phyloP scores from a whole-genome alignment of 92 coral and sea anemone genomes.

The Actinernus sp. region DNA sequence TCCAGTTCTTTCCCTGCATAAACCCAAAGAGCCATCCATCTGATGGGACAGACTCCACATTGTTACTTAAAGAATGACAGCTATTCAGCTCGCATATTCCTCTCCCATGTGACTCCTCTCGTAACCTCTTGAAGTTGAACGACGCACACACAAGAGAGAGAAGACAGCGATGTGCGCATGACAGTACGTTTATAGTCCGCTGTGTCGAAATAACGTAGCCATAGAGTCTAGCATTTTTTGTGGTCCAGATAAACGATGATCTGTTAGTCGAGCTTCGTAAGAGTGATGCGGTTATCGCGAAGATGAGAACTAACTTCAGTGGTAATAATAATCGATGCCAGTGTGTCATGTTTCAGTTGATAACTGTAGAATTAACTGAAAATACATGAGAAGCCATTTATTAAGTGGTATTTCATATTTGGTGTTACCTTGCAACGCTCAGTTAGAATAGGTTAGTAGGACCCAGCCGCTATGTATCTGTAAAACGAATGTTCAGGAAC shows the following conservation, averaged over 20 bases:
- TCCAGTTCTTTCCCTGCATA: slow-evolving; percentile 11
- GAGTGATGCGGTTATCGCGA: background rate
- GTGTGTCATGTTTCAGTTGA: too few species aligned
- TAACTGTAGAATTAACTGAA: too few species aligned
- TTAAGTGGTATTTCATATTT: too few species aligned
- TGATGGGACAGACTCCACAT: background rate
- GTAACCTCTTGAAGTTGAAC: slow-evolving; percentile 46
- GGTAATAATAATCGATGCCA: too few species aligned
- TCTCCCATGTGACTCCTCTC: background rate
- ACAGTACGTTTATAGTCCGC: slow-evolving; percentile 24
- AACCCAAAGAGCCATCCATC: slow-evolving; percentile 60
- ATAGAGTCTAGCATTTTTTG: slow-evolving; percentile 8
- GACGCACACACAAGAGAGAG: slow-evolving; percentile 44
- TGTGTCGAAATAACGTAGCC: slow-evolving; percentile 36
- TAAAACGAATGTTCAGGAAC: too few species aligned
- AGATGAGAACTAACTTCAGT: background rate
- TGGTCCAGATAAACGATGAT: slow-evolving; percentile 14
- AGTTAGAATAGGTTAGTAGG: too few species aligned
- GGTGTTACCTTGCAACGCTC: too few species aligned
- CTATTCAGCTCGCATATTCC: slow-evolving; percentile 61
- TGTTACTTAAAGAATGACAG: background rate
- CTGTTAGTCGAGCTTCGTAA: background rate
- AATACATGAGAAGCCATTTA: too few species aligned
- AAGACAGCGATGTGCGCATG: slow-evolving; percentile 77
- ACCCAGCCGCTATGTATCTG: too few species aligned